Conservation (phyloP, 2,113 vertebrate genomes). For the Platysteira castanea region DNA sequence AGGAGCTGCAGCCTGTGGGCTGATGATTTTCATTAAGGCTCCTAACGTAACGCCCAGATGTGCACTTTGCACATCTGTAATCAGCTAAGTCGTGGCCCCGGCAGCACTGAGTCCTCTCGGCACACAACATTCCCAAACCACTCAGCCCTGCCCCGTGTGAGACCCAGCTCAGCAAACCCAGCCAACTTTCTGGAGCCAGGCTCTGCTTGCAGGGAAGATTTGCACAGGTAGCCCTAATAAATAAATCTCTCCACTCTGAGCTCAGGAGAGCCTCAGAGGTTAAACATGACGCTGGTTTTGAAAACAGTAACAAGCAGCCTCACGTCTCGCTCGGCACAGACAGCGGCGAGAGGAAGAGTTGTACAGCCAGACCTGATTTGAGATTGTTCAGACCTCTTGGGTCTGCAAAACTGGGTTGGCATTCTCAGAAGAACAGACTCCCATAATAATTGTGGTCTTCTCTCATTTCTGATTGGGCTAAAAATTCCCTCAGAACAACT, state of each 20-base stretch:
- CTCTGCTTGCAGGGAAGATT: background rate
- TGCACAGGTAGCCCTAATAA: background rate
- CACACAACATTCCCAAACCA: background rate
- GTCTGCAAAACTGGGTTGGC: conserved; percentile 59
- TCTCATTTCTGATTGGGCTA: conserved; percentile 35
- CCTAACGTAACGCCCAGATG: background rate
- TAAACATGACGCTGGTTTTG: background rate
- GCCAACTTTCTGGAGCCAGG: background rate
- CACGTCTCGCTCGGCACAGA: background rate
- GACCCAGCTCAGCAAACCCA: background rate
- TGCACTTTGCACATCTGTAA: background rate
- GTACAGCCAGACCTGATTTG: conserved; percentile 39
- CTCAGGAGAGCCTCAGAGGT: conserved; percentile 9
- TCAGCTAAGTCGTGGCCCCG: background rate
- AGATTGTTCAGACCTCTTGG: conserved; percentile 55
- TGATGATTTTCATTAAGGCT: background rate
- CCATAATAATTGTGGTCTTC: conserved; percentile 46
- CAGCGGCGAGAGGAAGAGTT: background rate
- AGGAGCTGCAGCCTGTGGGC: background rate
- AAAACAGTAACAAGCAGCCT: background rate
- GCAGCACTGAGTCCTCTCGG: background rate
- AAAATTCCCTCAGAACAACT: conserved; percentile 39
- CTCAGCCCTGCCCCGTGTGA: background rate
- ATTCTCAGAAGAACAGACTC: conserved; percentile 55
- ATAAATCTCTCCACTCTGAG: background rate